These are phyloP conservation scores for Drosophila pegasa DNA, from an alignment of 2,888 invertebrate species.

Conservation along the genomic window DNA sequence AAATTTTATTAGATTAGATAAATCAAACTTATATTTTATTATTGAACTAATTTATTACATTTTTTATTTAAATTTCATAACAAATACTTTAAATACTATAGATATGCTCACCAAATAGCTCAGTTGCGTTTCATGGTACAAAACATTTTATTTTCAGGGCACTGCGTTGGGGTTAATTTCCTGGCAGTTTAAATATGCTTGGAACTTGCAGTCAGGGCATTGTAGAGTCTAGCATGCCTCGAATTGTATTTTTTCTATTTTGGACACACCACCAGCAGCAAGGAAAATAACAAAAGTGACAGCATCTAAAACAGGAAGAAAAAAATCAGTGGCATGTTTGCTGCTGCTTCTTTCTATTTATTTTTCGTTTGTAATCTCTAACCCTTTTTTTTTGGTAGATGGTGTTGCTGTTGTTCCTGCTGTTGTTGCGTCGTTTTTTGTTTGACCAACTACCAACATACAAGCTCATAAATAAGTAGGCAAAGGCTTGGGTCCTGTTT, in stretches of 20 bases:
- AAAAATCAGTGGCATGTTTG: slow-evolving; percentile 67
- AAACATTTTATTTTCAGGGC: too few relatives aligned
- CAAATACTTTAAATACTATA: too few relatives aligned
- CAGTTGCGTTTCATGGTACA: too few relatives aligned
- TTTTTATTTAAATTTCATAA: too few relatives aligned
- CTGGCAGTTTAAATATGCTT: too few relatives aligned
- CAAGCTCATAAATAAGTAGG: slow-evolving; percentile 78
- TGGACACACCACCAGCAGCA: slow-evolving; percentile 31
- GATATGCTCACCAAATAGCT: too few relatives aligned
- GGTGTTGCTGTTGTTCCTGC: slow-evolving; percentile 29
- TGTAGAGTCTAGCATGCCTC: neutral
- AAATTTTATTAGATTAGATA: too few relatives aligned
- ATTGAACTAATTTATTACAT: too few relatives aligned
- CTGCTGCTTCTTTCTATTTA: slow-evolving; percentile 65
- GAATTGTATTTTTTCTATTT: slow-evolving; percentile 24
- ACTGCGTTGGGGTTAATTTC: too few relatives aligned
- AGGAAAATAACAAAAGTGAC: slow-evolving; percentile 26
- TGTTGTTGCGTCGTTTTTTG: slow-evolving; percentile 45
- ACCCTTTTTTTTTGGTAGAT: slow-evolving; percentile 60
- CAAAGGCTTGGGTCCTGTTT: slow-evolving; percentile 57
- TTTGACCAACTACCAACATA: slow-evolving; percentile 75
- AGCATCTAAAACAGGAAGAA: slow-evolving; percentile 37
- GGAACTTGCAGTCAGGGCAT: slow-evolving; percentile 31
- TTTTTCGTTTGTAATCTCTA: slow-evolving; percentile 74
- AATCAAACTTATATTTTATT: too few relatives aligned